Percentiles rank a stretch among this genome's conserved stretches.
These are phyloP conservation scores for Heliconius nattereri DNA, from an alignment of 1,140 invertebrate genomes.

Conservation along the genomic window DNA sequence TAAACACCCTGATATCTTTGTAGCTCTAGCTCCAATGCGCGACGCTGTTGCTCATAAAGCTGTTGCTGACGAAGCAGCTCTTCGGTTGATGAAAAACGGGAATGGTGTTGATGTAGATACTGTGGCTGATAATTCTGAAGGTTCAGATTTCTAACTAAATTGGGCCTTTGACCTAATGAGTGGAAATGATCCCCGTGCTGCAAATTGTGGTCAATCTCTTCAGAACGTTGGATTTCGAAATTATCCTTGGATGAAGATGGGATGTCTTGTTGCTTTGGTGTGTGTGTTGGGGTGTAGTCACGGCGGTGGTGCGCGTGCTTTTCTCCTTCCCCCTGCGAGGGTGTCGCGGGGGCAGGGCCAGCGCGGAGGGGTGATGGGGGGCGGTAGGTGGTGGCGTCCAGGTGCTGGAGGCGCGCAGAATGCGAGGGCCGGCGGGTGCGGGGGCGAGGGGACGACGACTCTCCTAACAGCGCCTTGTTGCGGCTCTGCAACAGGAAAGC, in stretches of 20 bases:
- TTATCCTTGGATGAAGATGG: constrained; percentile 49
- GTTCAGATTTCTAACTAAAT: not conserved
- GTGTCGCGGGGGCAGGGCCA: constrained; percentile 54
- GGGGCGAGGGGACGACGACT: constrained; percentile 40
- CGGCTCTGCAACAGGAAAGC: constrained; percentile 81
- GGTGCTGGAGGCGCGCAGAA: constrained; percentile 23
- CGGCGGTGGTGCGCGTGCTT: constrained; percentile 64
- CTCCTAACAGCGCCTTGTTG: constrained; percentile 71
- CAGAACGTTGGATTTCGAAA: constrained; percentile 33
- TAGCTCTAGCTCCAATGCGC: constrained; percentile 43
- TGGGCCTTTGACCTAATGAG: not conserved
- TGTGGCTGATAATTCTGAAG: constrained; percentile 23
- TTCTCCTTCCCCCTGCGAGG: constrained; percentile 35
- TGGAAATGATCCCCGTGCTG: constrained; percentile 26
- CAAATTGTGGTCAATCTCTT: constrained; percentile 20
- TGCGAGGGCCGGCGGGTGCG: constrained; percentile 53
- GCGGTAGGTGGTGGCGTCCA: constrained; percentile 76
- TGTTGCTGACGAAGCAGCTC: constrained; percentile 56
- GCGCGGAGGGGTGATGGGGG: constrained; percentile 49
- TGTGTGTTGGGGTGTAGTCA: constrained; percentile 56
- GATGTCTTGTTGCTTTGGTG: constrained; percentile 56
- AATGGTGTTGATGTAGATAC: not conserved
- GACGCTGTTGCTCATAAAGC: constrained; percentile 52
- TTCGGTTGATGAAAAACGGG: constrained; percentile 35
- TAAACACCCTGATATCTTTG: constrained; percentile 40